Evolutionary conservation across 2,888 invertebrate species (phyloP).

Genomic region (Homarus gammarus): DNA sequence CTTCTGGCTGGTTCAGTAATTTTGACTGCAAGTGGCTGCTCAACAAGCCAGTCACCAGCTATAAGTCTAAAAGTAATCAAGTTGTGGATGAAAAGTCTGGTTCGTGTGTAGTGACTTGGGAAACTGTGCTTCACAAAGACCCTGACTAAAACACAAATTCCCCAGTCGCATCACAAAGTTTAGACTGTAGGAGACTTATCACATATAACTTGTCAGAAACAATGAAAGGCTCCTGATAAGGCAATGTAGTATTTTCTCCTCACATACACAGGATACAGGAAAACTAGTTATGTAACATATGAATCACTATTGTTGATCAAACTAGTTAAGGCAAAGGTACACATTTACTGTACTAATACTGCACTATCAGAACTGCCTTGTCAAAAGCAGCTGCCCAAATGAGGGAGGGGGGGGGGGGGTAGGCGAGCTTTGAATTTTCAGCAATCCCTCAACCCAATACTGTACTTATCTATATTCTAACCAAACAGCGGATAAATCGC

Average conservation of each 20-base stretch:
- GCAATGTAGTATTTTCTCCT: slow-evolving; percentile 61
- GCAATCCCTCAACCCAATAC: too few relatives aligned
- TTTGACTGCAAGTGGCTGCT: background rate
- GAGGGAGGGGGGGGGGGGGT: background rate
- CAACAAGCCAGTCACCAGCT: background rate
- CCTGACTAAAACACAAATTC: slow-evolving; percentile 25
- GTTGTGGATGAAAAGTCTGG: background rate
- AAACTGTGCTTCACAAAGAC: background rate
- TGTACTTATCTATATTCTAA: too few relatives aligned
- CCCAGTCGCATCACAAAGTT: slow-evolving; percentile 14
- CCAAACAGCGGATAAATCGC: too few relatives aligned
- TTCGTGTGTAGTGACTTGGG: background rate
- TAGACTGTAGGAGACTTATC: slow-evolving; percentile 58
- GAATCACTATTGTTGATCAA: slow-evolving; percentile 57
- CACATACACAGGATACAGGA: slow-evolving; percentile 45
- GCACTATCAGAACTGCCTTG: slow-evolving; percentile 52
- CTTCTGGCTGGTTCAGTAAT: background rate
- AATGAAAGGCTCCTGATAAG: slow-evolving; percentile 68
- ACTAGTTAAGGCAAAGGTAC: slow-evolving; percentile 71
- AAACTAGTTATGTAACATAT: slow-evolving; percentile 42
- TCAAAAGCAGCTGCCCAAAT: slow-evolving; percentile 38
- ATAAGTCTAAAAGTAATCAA: background rate
- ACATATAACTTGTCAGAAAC: slow-evolving; percentile 70
- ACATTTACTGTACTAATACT: slow-evolving; percentile 68
- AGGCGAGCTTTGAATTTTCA: too few relatives aligned